Conservation (phyloP, 2,888 invertebrate genomes). For the Pycnomerus fuliginosus region DNA sequence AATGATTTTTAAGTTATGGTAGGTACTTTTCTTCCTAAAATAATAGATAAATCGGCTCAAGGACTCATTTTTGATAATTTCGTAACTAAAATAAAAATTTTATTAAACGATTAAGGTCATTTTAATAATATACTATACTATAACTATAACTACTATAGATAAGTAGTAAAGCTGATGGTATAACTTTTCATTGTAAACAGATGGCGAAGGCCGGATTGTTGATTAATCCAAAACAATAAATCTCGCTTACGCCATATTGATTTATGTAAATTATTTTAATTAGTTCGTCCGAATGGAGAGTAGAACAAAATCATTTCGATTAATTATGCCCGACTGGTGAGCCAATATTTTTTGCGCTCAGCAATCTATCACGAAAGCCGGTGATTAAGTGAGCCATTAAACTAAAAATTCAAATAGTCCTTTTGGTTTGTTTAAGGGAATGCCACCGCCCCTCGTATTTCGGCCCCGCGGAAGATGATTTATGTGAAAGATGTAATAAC, state of each 20-base stretch:
- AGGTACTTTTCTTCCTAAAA: too few species aligned
- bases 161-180: too few species aligned
- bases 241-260: constrained; percentile 9
- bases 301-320: constrained; percentile 6
- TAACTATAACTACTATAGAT: too few species aligned
- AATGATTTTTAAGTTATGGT: too few species aligned
- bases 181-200: too few species aligned
- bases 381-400: constrained; percentile 12
- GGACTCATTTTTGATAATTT: too few species aligned
- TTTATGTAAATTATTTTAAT: constrained; percentile 16
- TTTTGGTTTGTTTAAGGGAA: constrained; percentile 2
- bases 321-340: constrained; percentile 8
- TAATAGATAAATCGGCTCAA: too few species aligned
- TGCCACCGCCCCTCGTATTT: constrained; percentile 8
- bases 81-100: too few species aligned
- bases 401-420: constrained; percentile 2
- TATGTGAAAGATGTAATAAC: constrained; percentile 4
- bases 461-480: constrained; percentile 4
- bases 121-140: too few species aligned
- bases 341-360: constrained; percentile 10
- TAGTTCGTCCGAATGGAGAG: constrained; percentile 5
- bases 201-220: too few species aligned
- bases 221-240: constrained; percentile 13
- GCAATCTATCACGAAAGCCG: constrained; percentile 3
- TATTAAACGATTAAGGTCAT: too few species aligned